Evolutionary conservation across 2,888 invertebrate genomes (phyloP), one percentile per base, ranked within the genome.

Genomic region (Melanostoma mellinum): DNA sequence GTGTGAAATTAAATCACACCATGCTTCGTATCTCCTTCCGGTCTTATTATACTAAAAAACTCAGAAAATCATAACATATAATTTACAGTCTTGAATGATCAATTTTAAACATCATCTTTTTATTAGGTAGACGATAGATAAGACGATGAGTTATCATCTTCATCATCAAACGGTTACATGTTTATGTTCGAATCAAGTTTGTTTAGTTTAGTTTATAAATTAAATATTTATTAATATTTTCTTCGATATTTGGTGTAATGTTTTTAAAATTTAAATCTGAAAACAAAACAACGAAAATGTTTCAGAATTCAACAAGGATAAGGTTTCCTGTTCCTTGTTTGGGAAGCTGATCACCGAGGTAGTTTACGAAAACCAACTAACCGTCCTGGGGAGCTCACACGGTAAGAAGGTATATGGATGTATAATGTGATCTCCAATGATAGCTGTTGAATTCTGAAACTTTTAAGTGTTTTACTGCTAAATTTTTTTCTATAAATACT

Each of bases 361-460:
- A 73, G 42, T 44, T 1, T n/a, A 30, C 1, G 35, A 38, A 44
- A n/a, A 36, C 55, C 3, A 20, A 52, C 6, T 40, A 79, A 2
- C 10, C 20, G 0, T 36, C 35, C 30, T 55, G 60, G 35, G 35
- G 50, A 48, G 46, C 33, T 44, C 9, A 33, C 46, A 6, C 48
- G 9, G 46, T 3, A 46, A 80, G 69, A 67, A 20, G 20, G 20
- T 20, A 20, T 78, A 78, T 20, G 58, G 69, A 8, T 8, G 50
- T 42, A 30, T 36, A 35, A 40, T 35, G 32, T 30, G 38, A n/a
- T 6, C 44, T 60, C 35, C 79, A 40, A 56, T 56, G 9, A 69
- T 63, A 40, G 44, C 50, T 74, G 74, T 79, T 79, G 79, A 68
- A 79, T 74, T 79, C 79, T 79, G 74, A 79, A 79, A 79, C 63